phyloP scores from a whole-genome alignment of 2,113 vertebrate genomes.

The Eubucco bourcierii region DNA sequence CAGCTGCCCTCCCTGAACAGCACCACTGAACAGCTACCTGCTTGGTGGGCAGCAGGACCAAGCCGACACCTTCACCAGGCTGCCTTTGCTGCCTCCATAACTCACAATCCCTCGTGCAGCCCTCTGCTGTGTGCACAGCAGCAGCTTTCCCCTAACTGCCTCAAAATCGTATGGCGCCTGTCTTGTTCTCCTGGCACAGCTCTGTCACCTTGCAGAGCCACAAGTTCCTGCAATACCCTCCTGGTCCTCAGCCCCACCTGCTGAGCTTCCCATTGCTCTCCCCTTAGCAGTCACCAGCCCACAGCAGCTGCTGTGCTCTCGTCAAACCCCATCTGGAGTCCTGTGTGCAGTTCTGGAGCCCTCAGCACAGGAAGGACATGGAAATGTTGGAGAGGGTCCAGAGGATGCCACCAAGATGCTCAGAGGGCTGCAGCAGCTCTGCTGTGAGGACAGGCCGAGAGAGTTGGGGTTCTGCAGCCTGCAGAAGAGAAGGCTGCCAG shows the following conservation, averaged over 20 bases:
- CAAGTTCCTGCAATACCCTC: neutral
- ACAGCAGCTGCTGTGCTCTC: neutral
- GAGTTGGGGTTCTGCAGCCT: no score
- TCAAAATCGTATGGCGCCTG: neutral
- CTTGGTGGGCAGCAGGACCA: neutral
- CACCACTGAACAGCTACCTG: no score
- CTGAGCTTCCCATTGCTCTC: neutral
- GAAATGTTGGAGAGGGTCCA: no score
- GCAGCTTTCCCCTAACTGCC: neutral
- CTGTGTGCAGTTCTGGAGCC: no score
- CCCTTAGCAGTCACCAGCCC: neutral
- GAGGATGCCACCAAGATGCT: no score
- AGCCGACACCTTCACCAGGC: neutral
- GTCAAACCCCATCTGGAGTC: no score
- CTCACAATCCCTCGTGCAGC: neutral
- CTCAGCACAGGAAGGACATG: no score
- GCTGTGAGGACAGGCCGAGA: no score
- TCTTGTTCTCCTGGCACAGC: neutral
- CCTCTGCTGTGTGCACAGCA: neutral
- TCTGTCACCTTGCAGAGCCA: neutral
- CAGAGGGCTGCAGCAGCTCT: no score
- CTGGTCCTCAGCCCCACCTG: neutral
- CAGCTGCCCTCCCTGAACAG: neutral
- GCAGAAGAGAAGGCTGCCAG: no score
- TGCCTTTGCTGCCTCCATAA: neutral